A percentile compares a stretch with the other conserved stretches of the same genome.
phyloP scores from a whole-genome alignment of 2,888 invertebrate genomes.

The Leucoma salicis region DNA sequence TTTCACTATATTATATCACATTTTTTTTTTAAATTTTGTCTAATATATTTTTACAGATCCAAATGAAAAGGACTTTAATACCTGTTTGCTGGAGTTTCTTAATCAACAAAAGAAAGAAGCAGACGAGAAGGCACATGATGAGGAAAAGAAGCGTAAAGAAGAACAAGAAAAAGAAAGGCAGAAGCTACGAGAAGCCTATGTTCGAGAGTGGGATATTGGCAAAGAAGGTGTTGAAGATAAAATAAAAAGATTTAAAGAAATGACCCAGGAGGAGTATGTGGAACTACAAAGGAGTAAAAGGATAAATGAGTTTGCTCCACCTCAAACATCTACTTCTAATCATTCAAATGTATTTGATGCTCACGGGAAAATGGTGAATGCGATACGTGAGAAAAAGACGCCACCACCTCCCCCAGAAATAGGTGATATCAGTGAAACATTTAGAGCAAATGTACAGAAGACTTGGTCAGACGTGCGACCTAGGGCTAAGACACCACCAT shows the following conservation, averaged over 20 bases:
- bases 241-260: constrained; percentile 74
- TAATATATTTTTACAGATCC: constrained; percentile 44
- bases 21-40: no score
- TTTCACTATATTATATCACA: no score
- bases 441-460: constrained; percentile 49
- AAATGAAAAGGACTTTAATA: constrained; percentile 64
- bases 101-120: constrained; percentile 74
- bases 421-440: constrained; percentile 28
- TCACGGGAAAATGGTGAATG: constrained; percentile 47
- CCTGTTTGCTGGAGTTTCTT: constrained; percentile 66
- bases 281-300: constrained; percentile 88
- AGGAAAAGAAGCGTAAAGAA: constrained; percentile 61
- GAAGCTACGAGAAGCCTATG: constrained; percentile 75
- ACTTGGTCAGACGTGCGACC: constrained; percentile 69
- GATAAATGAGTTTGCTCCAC: constrained; percentile 90
- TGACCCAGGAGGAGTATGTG: constrained; percentile 90
- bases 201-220: constrained; percentile 88
- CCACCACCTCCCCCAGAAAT: constrained; percentile 53
- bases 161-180: constrained; percentile 74
- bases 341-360: constrained; percentile 53
- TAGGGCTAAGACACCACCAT: constrained; percentile 44
- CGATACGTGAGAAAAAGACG: constrained; percentile 29
- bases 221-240: constrained; percentile 83
- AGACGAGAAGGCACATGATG: constrained; percentile 68
- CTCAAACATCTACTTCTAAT: constrained; percentile 44